Conservation (phyloP, 2,113 vertebrate species). For the Pyxicephalus adspersus region DNA sequence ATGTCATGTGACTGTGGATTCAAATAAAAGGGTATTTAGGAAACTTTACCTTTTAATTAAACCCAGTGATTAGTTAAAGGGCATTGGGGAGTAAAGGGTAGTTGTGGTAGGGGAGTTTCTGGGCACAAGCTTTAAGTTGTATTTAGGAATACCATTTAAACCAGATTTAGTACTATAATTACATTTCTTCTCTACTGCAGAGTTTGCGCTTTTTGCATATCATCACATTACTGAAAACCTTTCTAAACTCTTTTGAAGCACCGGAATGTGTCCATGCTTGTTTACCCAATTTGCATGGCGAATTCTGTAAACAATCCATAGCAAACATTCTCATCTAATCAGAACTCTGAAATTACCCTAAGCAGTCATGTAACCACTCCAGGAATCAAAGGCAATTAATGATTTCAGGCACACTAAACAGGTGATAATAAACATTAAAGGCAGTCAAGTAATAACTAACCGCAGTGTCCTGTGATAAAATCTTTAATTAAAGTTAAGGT, state of each 20-base stretch:
- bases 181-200: too few species aligned
- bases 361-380: conserved; percentile 29
- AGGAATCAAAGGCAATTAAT: conserved; percentile 45
- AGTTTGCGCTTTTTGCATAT: neutral
- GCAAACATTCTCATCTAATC: conserved; percentile 44
- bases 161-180: too few species aligned
- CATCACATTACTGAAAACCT: neutral
- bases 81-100: too few species aligned
- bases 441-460: conserved; percentile 47
- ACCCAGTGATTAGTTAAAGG: too few species aligned
- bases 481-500: conserved; percentile 53
- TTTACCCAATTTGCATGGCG: neutral
- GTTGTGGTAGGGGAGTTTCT: too few species aligned
- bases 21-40: too few species aligned
- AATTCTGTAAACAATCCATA: conserved; percentile 8
- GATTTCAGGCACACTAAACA: conserved; percentile 14
- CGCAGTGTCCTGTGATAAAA: conserved; percentile 48
- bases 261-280: neutral
- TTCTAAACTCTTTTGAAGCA: conserved; percentile 5
- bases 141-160: too few species aligned
- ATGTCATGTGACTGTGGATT: too few species aligned
- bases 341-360: conserved; percentile 26
- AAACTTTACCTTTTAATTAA: too few species aligned
- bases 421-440: conserved; percentile 51
- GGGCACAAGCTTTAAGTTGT: too few species aligned